phyloP scores from a whole-genome alignment of 1,140 invertebrate species.

The Dendroctonus ponderosae region DNA sequence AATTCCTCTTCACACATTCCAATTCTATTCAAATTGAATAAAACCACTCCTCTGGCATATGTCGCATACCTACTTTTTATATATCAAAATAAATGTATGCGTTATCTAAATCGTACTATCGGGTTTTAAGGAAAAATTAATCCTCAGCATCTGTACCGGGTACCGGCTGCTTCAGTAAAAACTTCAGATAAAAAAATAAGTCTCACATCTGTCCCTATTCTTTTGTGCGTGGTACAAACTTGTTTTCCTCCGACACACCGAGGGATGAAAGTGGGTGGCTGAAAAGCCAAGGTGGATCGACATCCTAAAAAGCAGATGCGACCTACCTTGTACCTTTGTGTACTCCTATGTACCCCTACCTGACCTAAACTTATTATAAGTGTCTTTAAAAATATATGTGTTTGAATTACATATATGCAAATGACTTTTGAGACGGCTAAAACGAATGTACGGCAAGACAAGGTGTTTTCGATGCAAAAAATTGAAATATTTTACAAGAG shows the following conservation, averaged over 20 bases:
- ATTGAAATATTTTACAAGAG: too few species aligned
- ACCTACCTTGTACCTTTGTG: slow-evolving; percentile 9
- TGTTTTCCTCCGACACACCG: slow-evolving; percentile 9
- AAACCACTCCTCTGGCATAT: too few species aligned
- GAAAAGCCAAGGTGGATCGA: slow-evolving; percentile 18
- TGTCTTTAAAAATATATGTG: background rate
- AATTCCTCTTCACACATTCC: too few species aligned
- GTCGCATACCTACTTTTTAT: too few species aligned
- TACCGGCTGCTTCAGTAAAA: background rate
- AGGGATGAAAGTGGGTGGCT: slow-evolving; percentile 24
- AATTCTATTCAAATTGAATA: too few species aligned
- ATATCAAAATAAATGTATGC: too few species aligned
- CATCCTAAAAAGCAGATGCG: slow-evolving; percentile 12
- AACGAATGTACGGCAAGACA: too few species aligned
- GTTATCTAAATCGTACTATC: too few species aligned
- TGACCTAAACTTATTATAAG: background rate
- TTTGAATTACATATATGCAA: too few species aligned
- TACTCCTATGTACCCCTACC: background rate
- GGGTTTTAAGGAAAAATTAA: slow-evolving; percentile 4
- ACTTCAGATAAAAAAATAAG: slow-evolving; percentile 14
- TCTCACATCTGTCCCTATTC: slow-evolving; percentile 15
- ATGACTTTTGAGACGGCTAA: too few species aligned
- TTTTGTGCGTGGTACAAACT: slow-evolving; percentile 14
- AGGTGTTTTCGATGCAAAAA: too few species aligned
- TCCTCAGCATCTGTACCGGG: slow-evolving; percentile 18